phyloP scores from a whole-genome alignment of 2,113 vertebrate genomes.

The Pituophis catenifer region DNA sequence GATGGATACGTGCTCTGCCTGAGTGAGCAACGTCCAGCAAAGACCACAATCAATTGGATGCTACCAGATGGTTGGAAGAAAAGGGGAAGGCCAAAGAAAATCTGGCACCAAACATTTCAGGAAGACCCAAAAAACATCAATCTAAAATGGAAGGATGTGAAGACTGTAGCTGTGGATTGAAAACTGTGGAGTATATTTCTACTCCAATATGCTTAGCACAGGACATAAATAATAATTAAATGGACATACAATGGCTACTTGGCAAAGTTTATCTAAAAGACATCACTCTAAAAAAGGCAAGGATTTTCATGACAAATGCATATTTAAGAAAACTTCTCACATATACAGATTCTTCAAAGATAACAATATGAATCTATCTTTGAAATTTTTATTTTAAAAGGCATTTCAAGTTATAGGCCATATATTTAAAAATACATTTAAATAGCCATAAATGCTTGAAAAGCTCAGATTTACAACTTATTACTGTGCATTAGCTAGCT shows the following conservation, averaged over 20 bases:
- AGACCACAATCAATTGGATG: background rate
- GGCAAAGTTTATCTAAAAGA: background rate
- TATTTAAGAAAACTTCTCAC: background rate
- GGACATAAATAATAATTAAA: background rate
- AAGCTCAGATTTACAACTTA: background rate
- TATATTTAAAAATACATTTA: background rate
- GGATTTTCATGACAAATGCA: background rate
- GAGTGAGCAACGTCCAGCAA: background rate
- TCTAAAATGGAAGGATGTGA: background rate
- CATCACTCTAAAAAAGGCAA: background rate
- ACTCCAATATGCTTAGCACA: background rate
- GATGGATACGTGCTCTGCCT: background rate
- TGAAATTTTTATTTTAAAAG: background rate
- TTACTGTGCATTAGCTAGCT: background rate
- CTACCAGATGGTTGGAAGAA: background rate
- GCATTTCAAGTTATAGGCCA: background rate
- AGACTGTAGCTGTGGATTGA: background rate
- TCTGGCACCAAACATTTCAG: background rate
- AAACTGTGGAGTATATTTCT: background rate
- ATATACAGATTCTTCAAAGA: background rate
- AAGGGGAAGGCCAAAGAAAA: background rate
- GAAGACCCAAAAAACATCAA: background rate
- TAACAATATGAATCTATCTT: background rate
- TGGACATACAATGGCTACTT: background rate
- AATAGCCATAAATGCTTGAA: background rate